These are phyloP conservation scores for Loxodonta africana DNA, from an alignment of 2,113 vertebrate genomes.

Conservation along the genomic window DNA sequence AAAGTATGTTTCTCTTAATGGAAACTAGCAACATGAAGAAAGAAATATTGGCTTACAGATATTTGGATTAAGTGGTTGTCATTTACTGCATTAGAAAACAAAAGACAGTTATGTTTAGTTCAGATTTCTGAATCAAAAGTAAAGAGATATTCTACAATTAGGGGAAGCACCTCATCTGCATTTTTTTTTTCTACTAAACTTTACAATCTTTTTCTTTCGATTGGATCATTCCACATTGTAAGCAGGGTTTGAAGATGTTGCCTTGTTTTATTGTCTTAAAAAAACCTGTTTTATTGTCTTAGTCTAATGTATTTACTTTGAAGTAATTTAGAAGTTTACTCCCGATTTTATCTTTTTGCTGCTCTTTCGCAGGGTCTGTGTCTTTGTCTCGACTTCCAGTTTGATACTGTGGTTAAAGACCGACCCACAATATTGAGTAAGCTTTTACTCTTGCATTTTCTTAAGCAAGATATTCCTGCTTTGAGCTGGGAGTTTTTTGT, in stretches of 20 bases:
- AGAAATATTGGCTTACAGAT: background rate
- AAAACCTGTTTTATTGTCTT: background rate
- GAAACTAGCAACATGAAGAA: background rate
- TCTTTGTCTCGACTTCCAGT: constrained; percentile 99
- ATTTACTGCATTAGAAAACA: constrained; percentile 28
- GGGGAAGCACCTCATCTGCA: background rate
- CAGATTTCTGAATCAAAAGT: constrained; percentile 39
- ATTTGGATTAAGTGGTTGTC: constrained; percentile 22
- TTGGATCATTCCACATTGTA: background rate
- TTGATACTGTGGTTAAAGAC: constrained; percentile 98
- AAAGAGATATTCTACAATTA: background rate
- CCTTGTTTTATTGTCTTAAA: background rate
- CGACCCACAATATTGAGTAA: constrained; percentile 98
- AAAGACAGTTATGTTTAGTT: constrained; percentile 12
- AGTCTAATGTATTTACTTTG: background rate
- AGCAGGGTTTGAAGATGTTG: background rate
- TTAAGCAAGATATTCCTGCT: constrained; percentile 97
- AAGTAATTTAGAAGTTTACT: background rate
- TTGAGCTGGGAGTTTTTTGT: constrained; percentile 99
- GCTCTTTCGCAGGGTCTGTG: constrained; percentile 93
- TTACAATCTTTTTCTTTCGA: background rate
- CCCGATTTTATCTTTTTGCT: constrained; percentile 7
- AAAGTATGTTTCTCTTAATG: background rate
- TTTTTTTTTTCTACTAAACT: background rate
- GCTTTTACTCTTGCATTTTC: constrained; percentile 96